A percentile compares a stretch with the other conserved stretches of the same genome.
Evolutionary conservation across 1,140 invertebrate genomes (phyloP).

Genomic region (Listronotus bonariensis): DNA sequence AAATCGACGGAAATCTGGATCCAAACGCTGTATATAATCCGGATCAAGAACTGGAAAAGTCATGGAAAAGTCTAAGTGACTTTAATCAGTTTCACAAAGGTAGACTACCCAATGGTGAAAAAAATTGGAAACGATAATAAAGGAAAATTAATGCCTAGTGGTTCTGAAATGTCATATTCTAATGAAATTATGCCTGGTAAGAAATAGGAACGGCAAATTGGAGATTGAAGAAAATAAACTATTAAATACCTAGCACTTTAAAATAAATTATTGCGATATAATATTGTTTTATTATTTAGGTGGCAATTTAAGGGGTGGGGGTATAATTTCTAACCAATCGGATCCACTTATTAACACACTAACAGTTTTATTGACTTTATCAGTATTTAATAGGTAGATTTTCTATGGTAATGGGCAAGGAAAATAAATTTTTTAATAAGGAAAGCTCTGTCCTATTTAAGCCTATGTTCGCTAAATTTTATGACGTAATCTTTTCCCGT

Average conservation of each 20-base stretch:
- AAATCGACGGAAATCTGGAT: slow-evolving; percentile 35
- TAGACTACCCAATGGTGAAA: slow-evolving; percentile 45
- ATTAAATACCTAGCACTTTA: not conserved
- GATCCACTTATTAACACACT: too few relatives aligned
- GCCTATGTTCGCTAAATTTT: too few relatives aligned
- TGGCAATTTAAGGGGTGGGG: not conserved
- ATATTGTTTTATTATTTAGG: not conserved
- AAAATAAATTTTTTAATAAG: too few relatives aligned
- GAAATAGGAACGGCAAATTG: not conserved
- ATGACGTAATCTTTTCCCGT: too few relatives aligned
- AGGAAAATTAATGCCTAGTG: slow-evolving; percentile 5
- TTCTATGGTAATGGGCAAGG: too few relatives aligned
- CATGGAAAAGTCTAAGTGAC: slow-evolving; percentile 45
- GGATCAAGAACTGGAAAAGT: slow-evolving; percentile 43
- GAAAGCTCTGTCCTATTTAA: too few relatives aligned
- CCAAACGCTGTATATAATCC: slow-evolving; percentile 25
- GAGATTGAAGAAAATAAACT: too few relatives aligned
- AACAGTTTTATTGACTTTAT: too few relatives aligned
- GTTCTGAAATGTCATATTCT: slow-evolving; percentile 9
- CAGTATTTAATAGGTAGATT: too few relatives aligned
- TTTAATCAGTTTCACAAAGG: slow-evolving; percentile 50
- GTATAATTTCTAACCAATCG: too few relatives aligned
- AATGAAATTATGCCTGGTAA: slow-evolving; percentile 30
- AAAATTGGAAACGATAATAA: slow-evolving; percentile 8
- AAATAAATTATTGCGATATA: not conserved